Conservation (phyloP, 2,888 invertebrate genomes). For the Ennomos erosarius region DNA sequence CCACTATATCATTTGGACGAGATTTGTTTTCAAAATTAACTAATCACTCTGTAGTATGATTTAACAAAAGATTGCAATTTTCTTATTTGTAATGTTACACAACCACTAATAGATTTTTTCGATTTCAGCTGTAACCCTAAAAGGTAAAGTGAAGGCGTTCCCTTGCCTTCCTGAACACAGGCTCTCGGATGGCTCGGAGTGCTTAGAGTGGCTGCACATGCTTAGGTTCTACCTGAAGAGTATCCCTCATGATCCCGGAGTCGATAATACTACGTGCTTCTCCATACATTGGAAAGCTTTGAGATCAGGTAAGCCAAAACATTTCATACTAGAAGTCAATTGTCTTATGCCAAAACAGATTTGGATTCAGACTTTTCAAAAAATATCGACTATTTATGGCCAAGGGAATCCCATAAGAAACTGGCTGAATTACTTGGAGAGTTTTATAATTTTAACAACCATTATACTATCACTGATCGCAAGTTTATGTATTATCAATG, state of each 20-base stretch:
- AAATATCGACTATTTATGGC: no score
- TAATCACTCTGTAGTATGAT: no score
- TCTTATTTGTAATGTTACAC: no score
- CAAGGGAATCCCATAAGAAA: no score
- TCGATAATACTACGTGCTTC: conserved; percentile 91
- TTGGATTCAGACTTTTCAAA: no score
- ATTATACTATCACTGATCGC: background rate
- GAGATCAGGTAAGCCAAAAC: conserved; percentile 67
- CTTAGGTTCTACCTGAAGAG: conserved; percentile 90
- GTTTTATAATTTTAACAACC: no score
- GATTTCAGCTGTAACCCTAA: conserved; percentile 83
- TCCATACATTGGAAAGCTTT: conserved; percentile 93
- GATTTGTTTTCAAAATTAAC: background rate
- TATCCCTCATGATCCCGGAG: conserved; percentile 77
- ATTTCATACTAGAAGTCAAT: no score
- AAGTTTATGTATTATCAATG: conserved; percentile 8
- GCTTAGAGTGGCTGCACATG: conserved; percentile 92
- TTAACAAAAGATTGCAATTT: no score
- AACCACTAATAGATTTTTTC: background rate
- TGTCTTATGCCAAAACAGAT: no score
- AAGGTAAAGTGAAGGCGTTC: conserved; percentile 87
- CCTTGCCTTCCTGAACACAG: conserved; percentile 88
- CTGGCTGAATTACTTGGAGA: no score
- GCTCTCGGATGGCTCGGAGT: conserved; percentile 87
- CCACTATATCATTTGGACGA: background rate